phyloP scores from a whole-genome alignment of 1,140 invertebrate species.

The Diprion similis region DNA sequence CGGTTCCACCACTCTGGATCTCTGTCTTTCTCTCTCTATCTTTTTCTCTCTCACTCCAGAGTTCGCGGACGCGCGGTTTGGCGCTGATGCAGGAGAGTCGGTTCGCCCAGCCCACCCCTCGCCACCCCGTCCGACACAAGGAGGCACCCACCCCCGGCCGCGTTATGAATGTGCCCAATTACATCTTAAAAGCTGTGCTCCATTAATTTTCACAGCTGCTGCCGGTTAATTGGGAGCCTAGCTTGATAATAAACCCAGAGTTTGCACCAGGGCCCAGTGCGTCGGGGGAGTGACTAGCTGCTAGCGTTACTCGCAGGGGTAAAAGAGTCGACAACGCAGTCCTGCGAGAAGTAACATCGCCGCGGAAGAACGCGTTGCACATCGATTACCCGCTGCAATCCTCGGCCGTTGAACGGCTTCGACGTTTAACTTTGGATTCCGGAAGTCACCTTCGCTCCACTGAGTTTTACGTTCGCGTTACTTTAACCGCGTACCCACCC shows the following conservation, averaged over 20 bases:
- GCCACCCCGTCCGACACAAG: constrained; percentile 19
- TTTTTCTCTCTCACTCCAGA: constrained; percentile 14
- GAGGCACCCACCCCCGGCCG: constrained; percentile 33
- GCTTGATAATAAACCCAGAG: constrained; percentile 66
- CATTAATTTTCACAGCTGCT: constrained; percentile 74
- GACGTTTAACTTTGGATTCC: neutral
- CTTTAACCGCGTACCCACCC: neutral
- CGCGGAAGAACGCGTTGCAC: too few species aligned
- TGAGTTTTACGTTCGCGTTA: neutral
- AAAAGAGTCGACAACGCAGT: too few species aligned
- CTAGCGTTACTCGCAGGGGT: neutral
- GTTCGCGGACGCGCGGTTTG: neutral
- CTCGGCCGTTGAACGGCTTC: too few species aligned
- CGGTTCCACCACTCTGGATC: too few species aligned
- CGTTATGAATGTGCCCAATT: constrained; percentile 72
- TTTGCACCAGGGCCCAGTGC: constrained; percentile 49
- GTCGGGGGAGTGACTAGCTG: constrained; percentile 8
- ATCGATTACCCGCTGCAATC: too few species aligned
- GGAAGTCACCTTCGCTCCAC: neutral
- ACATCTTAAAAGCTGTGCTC: constrained; percentile 72
- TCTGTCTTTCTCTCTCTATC: neutral
- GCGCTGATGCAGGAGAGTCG: too few species aligned
- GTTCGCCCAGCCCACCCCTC: neutral
- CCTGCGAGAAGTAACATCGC: too few species aligned
- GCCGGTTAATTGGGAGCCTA: constrained; percentile 70